phyloP scores from a whole-genome alignment of 2,888 invertebrate genomes.

The Hydriomena furcata region DNA sequence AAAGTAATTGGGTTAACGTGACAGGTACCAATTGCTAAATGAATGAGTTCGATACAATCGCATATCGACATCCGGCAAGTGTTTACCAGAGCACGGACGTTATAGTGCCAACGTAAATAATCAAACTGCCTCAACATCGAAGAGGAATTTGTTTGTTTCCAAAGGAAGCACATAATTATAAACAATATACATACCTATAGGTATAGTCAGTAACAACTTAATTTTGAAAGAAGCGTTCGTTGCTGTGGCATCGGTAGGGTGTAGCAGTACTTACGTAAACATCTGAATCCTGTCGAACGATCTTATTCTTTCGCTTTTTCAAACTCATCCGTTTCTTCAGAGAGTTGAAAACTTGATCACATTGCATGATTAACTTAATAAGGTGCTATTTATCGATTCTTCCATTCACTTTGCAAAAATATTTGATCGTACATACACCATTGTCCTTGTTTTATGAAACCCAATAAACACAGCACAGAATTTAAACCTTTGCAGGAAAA shows the following conservation, averaged over 20 bases:
- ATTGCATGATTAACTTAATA: constrained; percentile 27
- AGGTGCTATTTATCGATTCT: neutral
- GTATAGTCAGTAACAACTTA: constrained; percentile 16
- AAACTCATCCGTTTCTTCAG: constrained; percentile 58
- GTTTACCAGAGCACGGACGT: constrained; percentile 66
- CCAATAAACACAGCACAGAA: neutral
- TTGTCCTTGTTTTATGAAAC: constrained; percentile 2
- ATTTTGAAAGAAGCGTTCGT: constrained; percentile 10
- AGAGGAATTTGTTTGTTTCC: constrained; percentile 72
- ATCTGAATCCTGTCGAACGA: constrained; percentile 36
- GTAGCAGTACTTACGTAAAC: constrained; percentile 30
- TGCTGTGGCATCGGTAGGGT: neutral
- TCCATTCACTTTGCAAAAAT: neutral
- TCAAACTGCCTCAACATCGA: constrained; percentile 52
- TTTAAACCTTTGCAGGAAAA: constrained; percentile 9
- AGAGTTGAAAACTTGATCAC: constrained; percentile 47
- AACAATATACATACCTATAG: constrained; percentile 26
- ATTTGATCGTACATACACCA: constrained; percentile 1
- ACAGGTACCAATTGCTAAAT: constrained; percentile 42
- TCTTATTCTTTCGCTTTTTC: constrained; percentile 47
- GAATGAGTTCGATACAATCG: constrained; percentile 39
- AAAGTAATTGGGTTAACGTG: constrained; percentile 37
- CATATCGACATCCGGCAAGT: constrained; percentile 59
- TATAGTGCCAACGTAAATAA: constrained; percentile 63
- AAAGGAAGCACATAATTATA: constrained; percentile 42